These are phyloP conservation scores for Antennarius maculatus DNA, from an alignment of 2,797 vertebrate genomes.

Conservation along the genomic window DNA sequence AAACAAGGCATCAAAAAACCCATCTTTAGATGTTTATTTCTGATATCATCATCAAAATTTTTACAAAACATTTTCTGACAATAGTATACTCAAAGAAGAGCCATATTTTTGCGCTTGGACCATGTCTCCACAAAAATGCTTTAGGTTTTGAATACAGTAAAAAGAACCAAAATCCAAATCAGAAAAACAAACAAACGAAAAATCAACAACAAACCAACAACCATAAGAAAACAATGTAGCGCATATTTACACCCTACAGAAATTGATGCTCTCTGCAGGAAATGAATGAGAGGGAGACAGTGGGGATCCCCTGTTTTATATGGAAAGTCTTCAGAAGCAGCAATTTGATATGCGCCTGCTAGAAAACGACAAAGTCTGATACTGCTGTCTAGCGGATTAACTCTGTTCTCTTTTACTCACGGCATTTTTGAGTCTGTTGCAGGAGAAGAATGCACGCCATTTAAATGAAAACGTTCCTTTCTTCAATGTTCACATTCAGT, in stretches of 20 bases:
- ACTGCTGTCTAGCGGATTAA: constrained; percentile 61
- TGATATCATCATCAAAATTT: constrained; percentile 89
- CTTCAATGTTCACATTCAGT: constrained; percentile 60
- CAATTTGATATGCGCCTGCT: constrained; percentile 42
- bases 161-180: constrained; percentile 63
- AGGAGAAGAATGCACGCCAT: constrained; percentile 39
- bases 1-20: constrained; percentile 44
- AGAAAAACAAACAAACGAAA: constrained; percentile 42
- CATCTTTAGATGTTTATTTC: constrained; percentile 88
- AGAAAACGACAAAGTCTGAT: constrained; percentile 51
- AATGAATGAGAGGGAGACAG: constrained; percentile 64
- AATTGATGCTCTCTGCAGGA: constrained; percentile 66
- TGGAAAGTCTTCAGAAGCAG: constrained; percentile 49
- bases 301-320: constrained; percentile 48
- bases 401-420: constrained; percentile 31
- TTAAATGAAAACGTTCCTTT: constrained; percentile 65
- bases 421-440: constrained; percentile 19
- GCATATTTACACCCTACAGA: constrained; percentile 84
- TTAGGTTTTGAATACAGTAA: constrained; percentile 79
- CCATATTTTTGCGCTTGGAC: constrained; percentile 84
- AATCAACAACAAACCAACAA: constrained; percentile 72
- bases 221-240: constrained; percentile 77
- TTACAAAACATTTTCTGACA: constrained; percentile 90
- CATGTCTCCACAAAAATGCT: constrained; percentile 81
- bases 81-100: constrained; percentile 88